Percentiles rank a stretch among this genome's conserved stretches.
These are phyloP conservation scores for Pinctada fucata DNA, from an alignment of 2,888 invertebrate species.

Conservation along the genomic window DNA sequence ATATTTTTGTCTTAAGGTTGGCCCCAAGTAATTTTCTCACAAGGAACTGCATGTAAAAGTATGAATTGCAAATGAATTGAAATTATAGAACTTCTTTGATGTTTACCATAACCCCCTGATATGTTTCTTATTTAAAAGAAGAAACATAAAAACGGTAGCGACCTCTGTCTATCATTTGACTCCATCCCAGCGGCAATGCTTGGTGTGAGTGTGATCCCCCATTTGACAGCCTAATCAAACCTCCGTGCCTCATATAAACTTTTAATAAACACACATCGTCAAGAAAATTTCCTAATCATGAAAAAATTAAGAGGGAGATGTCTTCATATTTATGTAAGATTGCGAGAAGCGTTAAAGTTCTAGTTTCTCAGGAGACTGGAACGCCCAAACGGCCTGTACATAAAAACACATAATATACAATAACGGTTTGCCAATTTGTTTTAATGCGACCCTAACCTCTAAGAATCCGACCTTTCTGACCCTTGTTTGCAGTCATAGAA, in stretches of 20 bases:
- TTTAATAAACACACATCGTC: background rate
- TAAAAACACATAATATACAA: slow-evolving; percentile 4
- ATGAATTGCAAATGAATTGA: too few relatives aligned
- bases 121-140: too few relatives aligned
- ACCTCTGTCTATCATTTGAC: too few relatives aligned
- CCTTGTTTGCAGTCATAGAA: slow-evolving; percentile 5
- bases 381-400: background rate
- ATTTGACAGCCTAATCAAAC: too few relatives aligned
- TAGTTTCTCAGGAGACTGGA: background rate
- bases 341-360: background rate
- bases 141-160: too few relatives aligned
- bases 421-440: slow-evolving; percentile 10
- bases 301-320: background rate
- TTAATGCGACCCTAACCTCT: slow-evolving; percentile 16
- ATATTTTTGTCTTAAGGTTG: too few relatives aligned
- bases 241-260: background rate
- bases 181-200: too few relatives aligned
- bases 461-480: slow-evolving; percentile 11
- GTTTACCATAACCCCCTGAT: too few relatives aligned
- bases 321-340: background rate
- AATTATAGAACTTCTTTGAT: too few relatives aligned
- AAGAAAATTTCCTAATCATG: background rate
- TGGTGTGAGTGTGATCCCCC: too few relatives aligned
- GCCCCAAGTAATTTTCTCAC: too few relatives aligned
- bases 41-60: too few relatives aligned